These are phyloP conservation scores for Empidonax alnorum DNA, from an alignment of 2,113 vertebrate species.

Conservation along the genomic window DNA sequence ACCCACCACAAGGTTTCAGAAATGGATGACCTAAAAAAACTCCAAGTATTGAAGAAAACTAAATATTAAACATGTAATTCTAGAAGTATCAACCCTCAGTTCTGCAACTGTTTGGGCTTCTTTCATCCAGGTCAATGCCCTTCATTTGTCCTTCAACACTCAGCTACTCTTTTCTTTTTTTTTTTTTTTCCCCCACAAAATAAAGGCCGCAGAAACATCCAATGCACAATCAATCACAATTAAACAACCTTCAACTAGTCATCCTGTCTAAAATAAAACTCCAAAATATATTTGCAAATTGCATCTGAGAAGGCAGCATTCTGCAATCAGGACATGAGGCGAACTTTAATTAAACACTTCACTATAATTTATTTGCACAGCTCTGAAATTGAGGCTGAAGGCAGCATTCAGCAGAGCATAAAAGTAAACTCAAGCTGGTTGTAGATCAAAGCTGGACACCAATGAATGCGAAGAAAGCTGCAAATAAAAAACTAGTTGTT, in stretches of 20 bases:
- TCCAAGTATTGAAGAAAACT: not conserved
- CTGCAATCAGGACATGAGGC: not conserved
- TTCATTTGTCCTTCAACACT: not conserved
- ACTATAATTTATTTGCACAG: constrained; percentile 42
- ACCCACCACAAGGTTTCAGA: not conserved
- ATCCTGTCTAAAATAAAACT: not conserved
- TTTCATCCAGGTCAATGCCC: not conserved
- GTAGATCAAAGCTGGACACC: constrained; percentile 49
- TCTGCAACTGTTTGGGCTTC: not conserved
- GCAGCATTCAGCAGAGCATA: constrained; percentile 48
- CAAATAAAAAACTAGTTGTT: not conserved
- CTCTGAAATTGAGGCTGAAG: constrained; percentile 50
- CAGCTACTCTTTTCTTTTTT: not conserved
- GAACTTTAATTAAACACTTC: constrained; percentile 54
- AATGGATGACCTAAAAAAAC: not conserved
- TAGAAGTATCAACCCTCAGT: not conserved
- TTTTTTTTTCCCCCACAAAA: not conserved
- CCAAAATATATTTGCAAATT: constrained; percentile 29
- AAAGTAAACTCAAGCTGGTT: constrained; percentile 49
- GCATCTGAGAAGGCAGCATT: not conserved
- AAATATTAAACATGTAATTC: not conserved
- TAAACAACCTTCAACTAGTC: constrained; percentile 29
- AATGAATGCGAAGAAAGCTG: not conserved
- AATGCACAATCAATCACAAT: not conserved
- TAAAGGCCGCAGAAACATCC: not conserved